Evolutionary conservation across 2,113 vertebrate genomes (phyloP), one percentile per base, ranked within the genome.

Genomic region (Sander lucioperca): DNA sequence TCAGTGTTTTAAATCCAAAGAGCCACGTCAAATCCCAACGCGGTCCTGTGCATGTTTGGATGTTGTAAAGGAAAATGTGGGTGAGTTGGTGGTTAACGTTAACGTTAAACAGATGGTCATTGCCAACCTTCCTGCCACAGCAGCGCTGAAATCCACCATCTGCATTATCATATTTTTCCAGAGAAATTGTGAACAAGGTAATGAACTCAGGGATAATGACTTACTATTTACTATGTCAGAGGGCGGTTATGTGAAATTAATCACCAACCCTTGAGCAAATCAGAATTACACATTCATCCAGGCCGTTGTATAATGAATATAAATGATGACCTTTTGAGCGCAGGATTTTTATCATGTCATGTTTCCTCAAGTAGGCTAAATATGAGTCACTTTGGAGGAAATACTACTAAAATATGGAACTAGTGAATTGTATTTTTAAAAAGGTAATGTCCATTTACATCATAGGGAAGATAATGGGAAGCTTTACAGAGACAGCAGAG

Each of bases 261-360:
- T 88, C 79, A 93, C 83, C 79, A 84, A 61, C 85, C 74, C 80
- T 80, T 73, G 53, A 83, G 84, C 79, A 86, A 89, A 91, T 82
- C 81, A 69, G 33, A 73, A 74, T 83, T 77, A 88, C 82, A 83
- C 66, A 86, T 87, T 91, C 88, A 86, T 88, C 43, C 30, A 69
- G 77, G 71, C 59, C 79, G 64, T 59, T 82, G 67, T 88, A 72
- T 77, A 87, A 92, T 91, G 79, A 93, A 92, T 91, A 91, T 85
- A 79, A 78, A 91, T 79, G 64, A 82, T 82, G 83, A 91, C 83
- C 89, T 91, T 93, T 86, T 11, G 47, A 84, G 76, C 69, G 62
- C 56, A 11, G 62, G 48, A 21, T 74, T 75, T 79, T 78, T 85
- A 43, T 23, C 69, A 71, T 58, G 67, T 27, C 78, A 59, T 16